Conservation (phyloP, 2,888 invertebrate genomes). For the Diplazon laetatorius region DNA sequence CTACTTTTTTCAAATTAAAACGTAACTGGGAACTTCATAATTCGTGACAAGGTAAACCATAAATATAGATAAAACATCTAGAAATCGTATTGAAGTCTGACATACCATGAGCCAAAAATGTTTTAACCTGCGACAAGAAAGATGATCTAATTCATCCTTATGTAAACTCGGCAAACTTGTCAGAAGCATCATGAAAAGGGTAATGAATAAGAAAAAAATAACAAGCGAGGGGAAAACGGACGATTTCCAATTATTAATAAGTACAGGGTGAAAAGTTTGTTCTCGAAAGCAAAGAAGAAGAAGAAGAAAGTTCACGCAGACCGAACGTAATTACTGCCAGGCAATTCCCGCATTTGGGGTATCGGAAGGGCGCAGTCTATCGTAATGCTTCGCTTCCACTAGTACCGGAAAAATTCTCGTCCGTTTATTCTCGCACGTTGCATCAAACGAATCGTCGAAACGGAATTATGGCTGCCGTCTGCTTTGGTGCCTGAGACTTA, state of each 20-base stretch:
- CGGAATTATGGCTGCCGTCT: constrained; percentile 55
- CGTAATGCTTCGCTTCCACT: constrained; percentile 30
- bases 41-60: no score
- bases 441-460: constrained; percentile 64
- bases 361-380: constrained; percentile 36
- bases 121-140: not conserved
- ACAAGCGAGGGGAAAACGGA: constrained; percentile 18
- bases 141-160: not conserved
- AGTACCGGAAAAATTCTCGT: constrained; percentile 30
- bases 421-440: constrained; percentile 54
- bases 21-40: no score
- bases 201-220: not conserved
- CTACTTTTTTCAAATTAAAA: no score
- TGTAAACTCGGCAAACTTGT: constrained; percentile 1
- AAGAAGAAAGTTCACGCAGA: constrained; percentile 56
- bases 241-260: constrained; percentile 61
- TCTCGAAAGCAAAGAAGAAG: constrained; percentile 44
- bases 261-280: constrained; percentile 55
- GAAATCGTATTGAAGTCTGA: no score
- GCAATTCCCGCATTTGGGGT: constrained; percentile 37
- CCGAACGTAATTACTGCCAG: constrained; percentile 55
- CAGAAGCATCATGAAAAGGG: not conserved
- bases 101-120: no score
- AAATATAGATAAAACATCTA: no score
- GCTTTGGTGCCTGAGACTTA: constrained; percentile 20